phyloP scores from a whole-genome alignment of 2,113 vertebrate genomes.

The Barbus barbus region DNA sequence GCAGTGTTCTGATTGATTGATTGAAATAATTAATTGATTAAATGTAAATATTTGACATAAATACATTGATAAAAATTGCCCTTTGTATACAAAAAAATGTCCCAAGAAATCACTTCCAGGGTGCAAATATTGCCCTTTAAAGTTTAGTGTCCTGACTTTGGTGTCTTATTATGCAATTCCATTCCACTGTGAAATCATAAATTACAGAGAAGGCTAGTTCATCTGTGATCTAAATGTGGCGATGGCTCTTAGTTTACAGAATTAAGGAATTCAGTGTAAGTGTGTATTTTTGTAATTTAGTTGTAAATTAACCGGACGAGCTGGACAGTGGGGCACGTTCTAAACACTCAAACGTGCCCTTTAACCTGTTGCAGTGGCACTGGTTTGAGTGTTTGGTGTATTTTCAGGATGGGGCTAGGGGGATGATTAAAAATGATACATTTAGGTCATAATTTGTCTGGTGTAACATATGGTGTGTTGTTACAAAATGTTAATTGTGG shows the following conservation, averaged over 20 bases:
- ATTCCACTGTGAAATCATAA: not conserved
- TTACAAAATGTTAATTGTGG: constrained; percentile 33
- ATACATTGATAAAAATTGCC: too few species aligned
- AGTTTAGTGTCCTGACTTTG: too few species aligned
- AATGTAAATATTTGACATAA: too few species aligned
- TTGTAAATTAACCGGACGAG: constrained; percentile 9
- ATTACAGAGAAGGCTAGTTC: not conserved
- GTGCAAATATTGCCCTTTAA: too few species aligned
- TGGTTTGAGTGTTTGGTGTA: not conserved
- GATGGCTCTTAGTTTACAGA: not conserved
- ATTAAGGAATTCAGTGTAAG: not conserved
- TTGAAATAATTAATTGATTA: too few species aligned
- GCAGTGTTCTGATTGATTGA: too few species aligned
- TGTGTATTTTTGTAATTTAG: constrained; percentile 8
- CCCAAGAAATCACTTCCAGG: too few species aligned
- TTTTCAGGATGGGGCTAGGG: not conserved
- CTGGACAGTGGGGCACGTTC: not conserved
- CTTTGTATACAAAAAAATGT: too few species aligned
- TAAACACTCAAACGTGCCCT: not conserved
- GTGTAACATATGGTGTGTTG: not conserved
- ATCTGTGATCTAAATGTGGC: not conserved
- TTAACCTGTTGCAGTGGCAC: not conserved
- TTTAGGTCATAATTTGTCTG: not conserved
- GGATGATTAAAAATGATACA: not conserved
- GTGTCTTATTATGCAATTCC: too few species aligned